Conservation (phyloP, 2,888 invertebrate species). For the Aspidapion aeneum region DNA sequence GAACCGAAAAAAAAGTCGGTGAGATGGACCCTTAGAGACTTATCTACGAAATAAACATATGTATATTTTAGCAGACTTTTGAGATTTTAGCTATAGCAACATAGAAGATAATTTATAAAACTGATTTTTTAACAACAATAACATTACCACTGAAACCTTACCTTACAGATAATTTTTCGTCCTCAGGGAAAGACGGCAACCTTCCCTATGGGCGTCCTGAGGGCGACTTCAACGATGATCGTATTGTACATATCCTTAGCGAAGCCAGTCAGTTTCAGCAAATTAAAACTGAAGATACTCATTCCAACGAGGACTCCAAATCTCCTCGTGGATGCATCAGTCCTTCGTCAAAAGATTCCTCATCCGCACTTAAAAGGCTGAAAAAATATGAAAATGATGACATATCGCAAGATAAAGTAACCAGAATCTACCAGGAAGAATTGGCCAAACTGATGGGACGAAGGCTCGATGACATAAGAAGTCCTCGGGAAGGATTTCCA, state of each 20-base stretch:
- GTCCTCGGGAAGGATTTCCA: conserved; percentile 73
- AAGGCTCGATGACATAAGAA: conserved; percentile 69
- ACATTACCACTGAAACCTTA: conserved; percentile 19
- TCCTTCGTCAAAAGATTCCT: conserved; percentile 72
- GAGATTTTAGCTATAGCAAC: too few relatives aligned
- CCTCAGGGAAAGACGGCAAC: conserved; percentile 75
- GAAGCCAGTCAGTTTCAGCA: conserved; percentile 79
- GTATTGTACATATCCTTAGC: conserved; percentile 88
- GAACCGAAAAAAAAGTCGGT: too few relatives aligned
- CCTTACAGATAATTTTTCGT: conserved; percentile 50
- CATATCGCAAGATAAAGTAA: conserved; percentile 94
- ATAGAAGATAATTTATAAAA: too few relatives aligned
- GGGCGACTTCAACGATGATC: conserved; percentile 79
- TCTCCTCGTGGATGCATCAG: conserved; percentile 78
- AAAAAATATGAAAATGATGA: conserved; percentile 91
- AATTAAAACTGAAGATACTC: conserved; percentile 66
- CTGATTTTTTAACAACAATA: too few relatives aligned
- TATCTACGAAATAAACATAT: too few relatives aligned
- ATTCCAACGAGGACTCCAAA: conserved; percentile 78
- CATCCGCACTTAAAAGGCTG: conserved; percentile 69
- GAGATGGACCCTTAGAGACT: too few relatives aligned
- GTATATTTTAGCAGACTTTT: too few relatives aligned
- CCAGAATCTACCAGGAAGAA: conserved; percentile 93
- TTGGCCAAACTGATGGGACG: conserved; percentile 88
- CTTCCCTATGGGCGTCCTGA: conserved; percentile 76